Evolutionary conservation across 2,888 invertebrate species (phyloP), one percentile per base, ranked within the genome.

Genomic region (Cosmia trapezina): DNA sequence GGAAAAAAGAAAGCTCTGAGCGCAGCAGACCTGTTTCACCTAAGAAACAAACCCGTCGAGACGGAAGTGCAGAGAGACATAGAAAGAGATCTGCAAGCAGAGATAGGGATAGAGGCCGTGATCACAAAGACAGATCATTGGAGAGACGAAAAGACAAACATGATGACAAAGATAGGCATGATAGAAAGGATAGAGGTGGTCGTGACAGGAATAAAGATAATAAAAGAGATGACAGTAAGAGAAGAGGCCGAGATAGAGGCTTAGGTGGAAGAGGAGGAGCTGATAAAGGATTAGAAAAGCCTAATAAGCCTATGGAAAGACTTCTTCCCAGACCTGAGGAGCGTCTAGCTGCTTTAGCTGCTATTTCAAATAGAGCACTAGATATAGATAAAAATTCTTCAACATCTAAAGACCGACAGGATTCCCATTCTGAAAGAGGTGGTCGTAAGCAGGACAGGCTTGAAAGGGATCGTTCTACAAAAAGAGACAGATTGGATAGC

Each of bases 121-220:
- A 91, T 85, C 94, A 94, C 79, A 96, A 95, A 89, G 96, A 95
- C 86, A 95, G 91, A 87, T 96, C 92, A 76, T 90, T 94, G 87
- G 96, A 96, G 85, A 92, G 94, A 81, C 92, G 96, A 73, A 96
- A 96, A 89, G 94, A 96, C 74, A 96, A 96, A 88, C 94, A 96
- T 86, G 96, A 96, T 76, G 96, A 96, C 62, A 96, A 97, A 89
- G 97, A 97, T 84, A 93, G 97, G 87, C 95, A 97, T 81, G 97
- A 97, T 73, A 95, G 97, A 64, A 97, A 97, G 82, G 98, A 98
- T 81, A 96, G 98, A 80, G 97, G 98, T 78, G 97, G 97, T 68
- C 97, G 98, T 70, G 96, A 96, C 94, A 94, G 97, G 78, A 97
- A 83, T 64, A 87, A 97, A 70, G 97, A 96, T 78, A 92, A 89